Conservation (phyloP, 1,140 invertebrate genomes). For the Anadara kagoshimensis region DNA sequence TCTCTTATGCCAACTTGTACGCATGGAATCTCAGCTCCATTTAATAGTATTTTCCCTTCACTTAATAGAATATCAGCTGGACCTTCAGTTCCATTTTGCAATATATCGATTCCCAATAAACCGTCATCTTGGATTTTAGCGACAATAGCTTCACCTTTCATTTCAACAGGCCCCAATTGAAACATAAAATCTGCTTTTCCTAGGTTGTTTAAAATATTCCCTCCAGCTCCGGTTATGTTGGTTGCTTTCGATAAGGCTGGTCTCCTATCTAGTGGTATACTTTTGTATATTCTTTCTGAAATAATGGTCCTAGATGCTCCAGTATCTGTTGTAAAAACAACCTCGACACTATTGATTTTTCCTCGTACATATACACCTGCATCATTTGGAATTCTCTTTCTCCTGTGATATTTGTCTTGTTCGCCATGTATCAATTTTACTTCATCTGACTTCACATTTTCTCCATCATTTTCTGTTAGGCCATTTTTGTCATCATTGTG, state of each 20-base stretch:
- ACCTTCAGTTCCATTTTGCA: neutral
- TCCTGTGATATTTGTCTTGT: no score
- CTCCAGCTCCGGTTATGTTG: no score
- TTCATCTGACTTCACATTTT: no score
- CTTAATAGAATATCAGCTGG: conserved; percentile 1
- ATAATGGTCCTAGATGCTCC: conserved; percentile 31
- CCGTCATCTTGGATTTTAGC: neutral
- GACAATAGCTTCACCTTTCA: neutral
- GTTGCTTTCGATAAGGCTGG: no score
- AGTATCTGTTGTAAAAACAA: conserved; percentile 13
- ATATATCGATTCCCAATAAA: conserved; percentile 4
- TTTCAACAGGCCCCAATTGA: neutral
- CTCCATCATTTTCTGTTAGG: neutral
- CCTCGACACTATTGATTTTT: neutral
- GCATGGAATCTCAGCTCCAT: neutral
- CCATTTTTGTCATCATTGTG: neutral
- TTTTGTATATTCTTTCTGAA: conserved; percentile 23
- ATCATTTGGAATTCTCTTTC: no score
- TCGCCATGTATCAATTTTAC: no score
- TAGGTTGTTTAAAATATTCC: neutral
- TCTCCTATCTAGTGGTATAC: conserved; percentile 20
- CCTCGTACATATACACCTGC: neutral
- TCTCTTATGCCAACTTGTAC: neutral
- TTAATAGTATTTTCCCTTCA: neutral
- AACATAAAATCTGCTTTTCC: neutral